Evolutionary conservation across 1,140 invertebrate species (phyloP), one percentile per base, ranked within the genome.

Genomic region (Plectus sambesii): DNA sequence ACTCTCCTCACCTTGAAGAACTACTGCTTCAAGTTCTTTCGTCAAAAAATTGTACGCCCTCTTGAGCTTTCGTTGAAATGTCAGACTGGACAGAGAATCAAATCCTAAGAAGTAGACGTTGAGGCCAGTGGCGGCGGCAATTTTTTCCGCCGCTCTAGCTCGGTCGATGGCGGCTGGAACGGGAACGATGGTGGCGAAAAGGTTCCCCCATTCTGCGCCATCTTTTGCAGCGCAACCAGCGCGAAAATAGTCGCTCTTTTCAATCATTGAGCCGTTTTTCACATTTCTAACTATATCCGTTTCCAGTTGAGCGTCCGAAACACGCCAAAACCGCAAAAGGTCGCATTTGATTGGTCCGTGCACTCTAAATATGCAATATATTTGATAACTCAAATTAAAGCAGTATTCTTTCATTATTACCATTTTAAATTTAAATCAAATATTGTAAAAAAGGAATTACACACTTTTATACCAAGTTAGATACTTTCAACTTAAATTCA

Each of bases 41-140:
- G 74, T 81, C 24, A 93, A 71, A 63, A 82, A 85, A 20, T 77
- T 72, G 60, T 85, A 83, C 5, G 82, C 82, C 55, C 82, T 80
- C 1, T 87, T 87, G 38, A 94, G 72, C 60, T 84, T 83, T 29
- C 88, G 75, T 19, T 84, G 81, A 63, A 89, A 89, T 1, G 82
- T 82, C 69, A 87, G 83, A 33, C 82, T 75, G 0, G 87, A 88
- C 0, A 90, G 69, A 0, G 88, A 92, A 71, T 94, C 89, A 67
- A 89, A 85, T 0, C 85, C 87, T 49, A 88, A 81, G 74, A 92
- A 86, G 0, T 90, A 65, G 0, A 93, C 80, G 64, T 87, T 88
- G 5, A 84, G 56, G 42, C 76, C 75, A 1, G 80, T 54, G 0
- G 71, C 70, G 33, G 74, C 69, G 5, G 68, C 27, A 0, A 75